phyloP scores from a whole-genome alignment of 1,140 invertebrate species.

The Trypoxylus dichotomus region DNA sequence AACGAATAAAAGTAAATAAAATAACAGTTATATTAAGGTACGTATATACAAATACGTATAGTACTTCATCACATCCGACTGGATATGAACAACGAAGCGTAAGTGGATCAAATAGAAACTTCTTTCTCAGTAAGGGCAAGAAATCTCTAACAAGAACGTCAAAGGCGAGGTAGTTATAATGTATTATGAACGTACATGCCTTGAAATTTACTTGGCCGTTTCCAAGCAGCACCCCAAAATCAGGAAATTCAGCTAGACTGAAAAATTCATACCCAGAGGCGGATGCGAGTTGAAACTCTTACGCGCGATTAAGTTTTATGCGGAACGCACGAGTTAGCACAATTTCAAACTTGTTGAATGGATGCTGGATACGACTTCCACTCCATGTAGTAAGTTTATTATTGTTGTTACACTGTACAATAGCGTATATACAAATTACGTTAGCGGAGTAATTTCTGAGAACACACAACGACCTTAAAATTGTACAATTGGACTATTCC shows the following conservation, averaged over 20 bases:
- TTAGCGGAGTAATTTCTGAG: not conserved
- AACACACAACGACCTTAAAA: not conserved
- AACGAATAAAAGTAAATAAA: too few species aligned
- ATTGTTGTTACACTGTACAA: not conserved
- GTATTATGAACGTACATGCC: not conserved
- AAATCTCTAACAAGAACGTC: too few species aligned
- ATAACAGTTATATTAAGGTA: too few species aligned
- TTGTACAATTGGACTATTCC: not conserved
- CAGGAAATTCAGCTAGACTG: not conserved
- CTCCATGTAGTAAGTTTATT: not conserved
- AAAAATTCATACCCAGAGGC: not conserved
- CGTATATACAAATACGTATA: too few species aligned
- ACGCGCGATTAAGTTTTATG: not conserved
- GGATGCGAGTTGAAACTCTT: not conserved
- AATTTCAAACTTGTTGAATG: not conserved
- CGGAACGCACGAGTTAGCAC: not conserved
- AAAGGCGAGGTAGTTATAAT: not conserved
- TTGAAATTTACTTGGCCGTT: not conserved
- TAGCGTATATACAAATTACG: not conserved
- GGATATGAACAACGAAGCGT: too few species aligned
- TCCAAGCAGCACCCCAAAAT: not conserved
- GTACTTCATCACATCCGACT: too few species aligned
- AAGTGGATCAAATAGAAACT: too few species aligned
- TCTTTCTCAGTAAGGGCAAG: too few species aligned
- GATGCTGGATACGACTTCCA: not conserved